Conservation (phyloP, 2,113 vertebrate species). For the Clupea harengus region DNA sequence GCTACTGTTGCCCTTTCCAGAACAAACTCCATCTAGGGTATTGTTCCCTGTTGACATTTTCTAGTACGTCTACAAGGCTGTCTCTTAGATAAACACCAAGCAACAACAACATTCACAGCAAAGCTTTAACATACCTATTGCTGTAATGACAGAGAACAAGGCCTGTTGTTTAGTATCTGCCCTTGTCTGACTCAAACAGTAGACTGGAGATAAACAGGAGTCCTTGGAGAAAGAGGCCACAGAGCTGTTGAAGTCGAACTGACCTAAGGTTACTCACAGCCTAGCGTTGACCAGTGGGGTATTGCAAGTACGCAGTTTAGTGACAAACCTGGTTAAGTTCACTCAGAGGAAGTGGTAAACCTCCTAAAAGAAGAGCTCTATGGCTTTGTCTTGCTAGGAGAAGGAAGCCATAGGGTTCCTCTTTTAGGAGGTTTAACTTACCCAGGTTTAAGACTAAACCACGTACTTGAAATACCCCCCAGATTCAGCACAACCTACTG, state of each 20-base stretch:
- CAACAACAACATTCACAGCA: conserved; percentile 1
- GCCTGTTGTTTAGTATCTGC: background rate
- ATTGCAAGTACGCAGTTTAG: too few species aligned
- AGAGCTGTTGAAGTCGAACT: background rate
- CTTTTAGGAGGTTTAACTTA: too few species aligned
- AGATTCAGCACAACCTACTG: background rate
- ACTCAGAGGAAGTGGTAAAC: too few species aligned
- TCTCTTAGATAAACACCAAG: conserved; percentile 13
- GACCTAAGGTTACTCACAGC: background rate
- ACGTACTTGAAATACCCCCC: background rate
- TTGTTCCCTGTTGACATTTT: conserved; percentile 19
- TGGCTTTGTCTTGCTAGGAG: too few species aligned
- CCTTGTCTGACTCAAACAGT: conserved; percentile 15
- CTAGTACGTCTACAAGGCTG: background rate
- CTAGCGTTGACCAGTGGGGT: background rate
- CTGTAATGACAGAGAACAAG: background rate
- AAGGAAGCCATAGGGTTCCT: too few species aligned
- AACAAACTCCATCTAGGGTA: conserved; percentile 9
- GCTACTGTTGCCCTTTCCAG: background rate
- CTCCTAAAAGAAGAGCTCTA: too few species aligned
- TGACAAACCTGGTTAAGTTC: too few species aligned
- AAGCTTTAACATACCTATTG: background rate
- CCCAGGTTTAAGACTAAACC: too few species aligned
- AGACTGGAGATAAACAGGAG: conserved; percentile 1
- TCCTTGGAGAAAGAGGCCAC: background rate